These are phyloP conservation scores for Spinibarbus caldwelli DNA, from an alignment of 2,797 vertebrate species.

Conservation along the genomic window DNA sequence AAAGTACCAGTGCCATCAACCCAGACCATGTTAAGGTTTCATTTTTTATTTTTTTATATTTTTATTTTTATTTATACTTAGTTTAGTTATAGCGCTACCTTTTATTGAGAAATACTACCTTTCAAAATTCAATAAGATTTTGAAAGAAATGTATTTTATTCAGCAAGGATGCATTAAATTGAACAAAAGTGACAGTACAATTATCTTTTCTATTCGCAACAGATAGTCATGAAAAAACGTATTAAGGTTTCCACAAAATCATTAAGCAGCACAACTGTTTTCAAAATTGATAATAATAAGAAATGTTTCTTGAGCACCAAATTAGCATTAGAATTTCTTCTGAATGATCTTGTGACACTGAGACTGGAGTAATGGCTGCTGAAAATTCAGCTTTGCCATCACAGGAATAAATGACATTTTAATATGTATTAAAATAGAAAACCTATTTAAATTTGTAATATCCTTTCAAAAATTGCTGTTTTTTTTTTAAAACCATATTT, in stretches of 20 bases:
- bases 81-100: background rate
- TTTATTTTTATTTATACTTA: background rate
- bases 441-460: background rate
- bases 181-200: background rate
- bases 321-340: background rate
- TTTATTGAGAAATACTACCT: background rate
- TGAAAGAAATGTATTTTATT: background rate
- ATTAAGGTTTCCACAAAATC: background rate
- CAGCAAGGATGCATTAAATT: background rate
- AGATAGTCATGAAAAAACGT: background rate
- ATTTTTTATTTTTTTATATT: too few species aligned
- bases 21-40: conserved; percentile 70
- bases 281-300: background rate
- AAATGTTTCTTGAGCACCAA: background rate
- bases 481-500: too few species aligned
- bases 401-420: background rate
- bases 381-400: background rate
- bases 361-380: background rate
- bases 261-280: background rate
- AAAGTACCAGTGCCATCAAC: conserved; percentile 62
- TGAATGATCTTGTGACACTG: background rate
- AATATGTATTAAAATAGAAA: background rate
- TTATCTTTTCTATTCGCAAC: too few species aligned
- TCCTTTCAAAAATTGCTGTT: too few species aligned
- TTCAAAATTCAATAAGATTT: background rate